Evolutionary conservation across 2,113 vertebrate genomes (phyloP).

Genomic region (Daboia siamensis): DNA sequence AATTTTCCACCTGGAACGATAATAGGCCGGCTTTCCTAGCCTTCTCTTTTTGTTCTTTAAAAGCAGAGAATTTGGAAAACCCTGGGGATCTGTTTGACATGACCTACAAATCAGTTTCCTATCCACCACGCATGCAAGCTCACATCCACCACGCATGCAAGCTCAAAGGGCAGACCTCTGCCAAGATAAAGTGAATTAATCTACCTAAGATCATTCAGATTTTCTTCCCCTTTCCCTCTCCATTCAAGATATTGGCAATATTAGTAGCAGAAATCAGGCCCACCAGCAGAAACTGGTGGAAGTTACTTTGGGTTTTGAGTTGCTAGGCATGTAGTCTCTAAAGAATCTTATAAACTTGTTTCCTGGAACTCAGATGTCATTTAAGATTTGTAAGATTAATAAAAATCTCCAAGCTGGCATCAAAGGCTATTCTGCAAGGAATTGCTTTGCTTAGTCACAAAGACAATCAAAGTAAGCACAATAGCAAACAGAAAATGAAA

Average conservation of each 20-base stretch:
- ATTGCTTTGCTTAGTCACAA: slow-evolving; percentile 27
- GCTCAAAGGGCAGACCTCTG: neutral
- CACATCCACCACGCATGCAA: neutral
- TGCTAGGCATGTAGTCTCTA: neutral
- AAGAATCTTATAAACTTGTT: slow-evolving; percentile 8
- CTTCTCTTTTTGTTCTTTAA: neutral
- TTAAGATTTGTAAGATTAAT: slow-evolving; percentile 22
- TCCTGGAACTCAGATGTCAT: neutral
- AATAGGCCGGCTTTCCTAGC: neutral
- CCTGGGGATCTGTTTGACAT: neutral
- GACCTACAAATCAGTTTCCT: neutral
- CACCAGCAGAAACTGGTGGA: neutral
- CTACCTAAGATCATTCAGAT: neutral
- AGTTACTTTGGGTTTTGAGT: slow-evolving; percentile 17
- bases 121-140: neutral
- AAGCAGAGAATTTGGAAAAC: neutral
- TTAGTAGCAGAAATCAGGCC: neutral
- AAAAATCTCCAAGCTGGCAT: slow-evolving; percentile 27
- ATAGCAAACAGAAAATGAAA: slow-evolving; percentile 29
- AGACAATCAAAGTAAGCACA: slow-evolving; percentile 9
- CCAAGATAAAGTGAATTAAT: neutral
- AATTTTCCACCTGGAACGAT: neutral
- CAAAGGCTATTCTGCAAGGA: slow-evolving; percentile 19
- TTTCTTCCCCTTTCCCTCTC: accelerated
- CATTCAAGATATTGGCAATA: neutral